Evolutionary conservation across 2,888 invertebrate genomes (phyloP).

Genomic region (Plagodis pulveraria): DNA sequence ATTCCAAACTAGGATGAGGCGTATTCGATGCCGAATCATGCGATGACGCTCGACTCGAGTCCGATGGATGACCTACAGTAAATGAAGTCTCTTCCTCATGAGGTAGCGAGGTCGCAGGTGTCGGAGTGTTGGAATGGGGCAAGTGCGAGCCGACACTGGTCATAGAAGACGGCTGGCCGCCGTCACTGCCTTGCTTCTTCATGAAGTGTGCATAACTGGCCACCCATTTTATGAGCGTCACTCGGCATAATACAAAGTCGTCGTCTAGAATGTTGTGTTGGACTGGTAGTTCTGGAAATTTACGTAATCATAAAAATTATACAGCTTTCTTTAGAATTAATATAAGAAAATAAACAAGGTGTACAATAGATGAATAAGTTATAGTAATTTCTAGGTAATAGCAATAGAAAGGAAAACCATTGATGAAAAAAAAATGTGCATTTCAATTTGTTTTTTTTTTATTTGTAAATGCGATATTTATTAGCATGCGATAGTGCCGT

Average conservation of each 20-base stretch:
- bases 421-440: no score
- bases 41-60: conserved; percentile 80
- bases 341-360: no score
- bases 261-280: conserved; percentile 89
- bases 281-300: conserved; percentile 87
- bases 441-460: no score
- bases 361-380: no score
- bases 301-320: background rate
- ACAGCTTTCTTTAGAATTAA: background rate
- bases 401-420: no score
- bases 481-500: no score
- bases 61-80: conserved; percentile 76
- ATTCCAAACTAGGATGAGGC: conserved; percentile 86
- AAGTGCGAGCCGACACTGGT: conserved; percentile 74
- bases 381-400: no score
- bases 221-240: conserved; percentile 95
- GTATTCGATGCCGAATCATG: conserved; percentile 81
- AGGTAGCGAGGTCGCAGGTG: conserved; percentile 68
- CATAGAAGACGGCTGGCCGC: conserved; percentile 77
- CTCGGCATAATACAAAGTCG: conserved; percentile 90
- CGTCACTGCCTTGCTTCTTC: conserved; percentile 84
- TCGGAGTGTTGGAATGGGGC: conserved; percentile 70
- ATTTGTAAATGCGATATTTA: no score
- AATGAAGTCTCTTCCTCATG: conserved; percentile 81
- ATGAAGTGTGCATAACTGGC: conserved; percentile 93